phyloP scores from a whole-genome alignment of 2,797 vertebrate species.

The Enteromius paludinosus region DNA sequence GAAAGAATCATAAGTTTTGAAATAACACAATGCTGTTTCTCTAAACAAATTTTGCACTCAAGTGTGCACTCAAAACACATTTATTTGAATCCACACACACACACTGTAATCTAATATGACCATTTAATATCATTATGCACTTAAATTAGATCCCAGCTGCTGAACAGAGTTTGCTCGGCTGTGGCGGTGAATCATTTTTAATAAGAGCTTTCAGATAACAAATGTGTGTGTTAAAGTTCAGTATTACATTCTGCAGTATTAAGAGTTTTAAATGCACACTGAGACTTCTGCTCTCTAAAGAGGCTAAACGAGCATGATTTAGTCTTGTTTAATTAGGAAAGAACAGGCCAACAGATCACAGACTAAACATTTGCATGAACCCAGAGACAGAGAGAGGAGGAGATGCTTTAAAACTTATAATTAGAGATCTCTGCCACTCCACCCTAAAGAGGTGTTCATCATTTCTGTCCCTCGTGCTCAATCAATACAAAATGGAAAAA shows the following conservation, averaged over 20 bases:
- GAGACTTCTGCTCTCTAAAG: constrained; percentile 31
- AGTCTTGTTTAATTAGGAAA: constrained; percentile 51
- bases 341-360: constrained; percentile 43
- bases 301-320: constrained; percentile 37
- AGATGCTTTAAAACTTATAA: constrained; percentile 43
- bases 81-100: not conserved
- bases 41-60: not conserved
- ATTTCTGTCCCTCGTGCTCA: not conserved
- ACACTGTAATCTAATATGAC: not conserved
- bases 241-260: not conserved
- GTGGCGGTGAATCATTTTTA: constrained; percentile 1
- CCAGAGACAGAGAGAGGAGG: not conserved
- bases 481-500: constrained; percentile 5
- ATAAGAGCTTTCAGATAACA: constrained; percentile 2
- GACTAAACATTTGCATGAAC: constrained; percentile 40
- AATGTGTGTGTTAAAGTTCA: constrained; percentile 23
- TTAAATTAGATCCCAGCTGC: not conserved
- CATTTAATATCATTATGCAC: not conserved
- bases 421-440: constrained; percentile 22
- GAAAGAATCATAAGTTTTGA: not conserved
- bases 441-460: constrained; percentile 1
- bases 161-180: not conserved
- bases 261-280: constrained; percentile 32
- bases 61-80: not conserved
- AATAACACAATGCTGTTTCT: not conserved